These are phyloP conservation scores for Ficedula albicollis DNA, from an alignment of 2,797 vertebrate species.

Conservation along the genomic window DNA sequence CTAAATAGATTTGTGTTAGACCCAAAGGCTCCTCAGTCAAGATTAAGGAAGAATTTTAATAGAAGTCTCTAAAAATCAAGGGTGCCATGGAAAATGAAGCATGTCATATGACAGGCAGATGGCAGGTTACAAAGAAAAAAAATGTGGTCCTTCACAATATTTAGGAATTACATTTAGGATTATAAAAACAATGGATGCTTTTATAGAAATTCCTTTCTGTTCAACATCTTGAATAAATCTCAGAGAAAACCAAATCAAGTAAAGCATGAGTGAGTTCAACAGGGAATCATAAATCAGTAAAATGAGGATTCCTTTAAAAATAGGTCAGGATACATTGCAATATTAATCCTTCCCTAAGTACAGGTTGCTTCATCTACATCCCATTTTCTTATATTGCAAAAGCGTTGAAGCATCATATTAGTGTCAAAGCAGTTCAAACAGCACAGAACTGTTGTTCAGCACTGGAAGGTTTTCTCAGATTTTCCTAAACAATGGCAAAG, in stretches of 20 bases:
- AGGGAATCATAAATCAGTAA: constrained; percentile 6
- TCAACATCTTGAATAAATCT: neutral
- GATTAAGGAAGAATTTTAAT: neutral
- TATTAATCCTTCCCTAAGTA: constrained; percentile 30
- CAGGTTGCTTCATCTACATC: neutral
- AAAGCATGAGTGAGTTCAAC: neutral
- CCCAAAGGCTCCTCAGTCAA: neutral
- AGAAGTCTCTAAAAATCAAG: neutral
- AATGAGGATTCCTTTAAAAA: constrained; percentile 38
- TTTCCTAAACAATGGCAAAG: neutral
- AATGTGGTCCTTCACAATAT: neutral
- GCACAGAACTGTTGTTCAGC: neutral
- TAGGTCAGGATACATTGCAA: constrained; percentile 34
- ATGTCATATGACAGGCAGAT: neutral
- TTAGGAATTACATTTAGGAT: neutral
- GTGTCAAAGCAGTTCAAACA: neutral
- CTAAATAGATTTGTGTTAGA: neutral
- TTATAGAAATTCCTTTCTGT: neutral
- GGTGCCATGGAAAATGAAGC: neutral
- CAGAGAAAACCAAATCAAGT: neutral
- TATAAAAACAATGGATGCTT: fast-evolving
- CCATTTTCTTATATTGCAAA: neutral
- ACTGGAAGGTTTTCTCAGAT: neutral
- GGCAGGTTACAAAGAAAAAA: neutral
- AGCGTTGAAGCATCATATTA: neutral